phyloP scores from a whole-genome alignment of 2,888 invertebrate genomes.

The Trachelus iudaicus region DNA sequence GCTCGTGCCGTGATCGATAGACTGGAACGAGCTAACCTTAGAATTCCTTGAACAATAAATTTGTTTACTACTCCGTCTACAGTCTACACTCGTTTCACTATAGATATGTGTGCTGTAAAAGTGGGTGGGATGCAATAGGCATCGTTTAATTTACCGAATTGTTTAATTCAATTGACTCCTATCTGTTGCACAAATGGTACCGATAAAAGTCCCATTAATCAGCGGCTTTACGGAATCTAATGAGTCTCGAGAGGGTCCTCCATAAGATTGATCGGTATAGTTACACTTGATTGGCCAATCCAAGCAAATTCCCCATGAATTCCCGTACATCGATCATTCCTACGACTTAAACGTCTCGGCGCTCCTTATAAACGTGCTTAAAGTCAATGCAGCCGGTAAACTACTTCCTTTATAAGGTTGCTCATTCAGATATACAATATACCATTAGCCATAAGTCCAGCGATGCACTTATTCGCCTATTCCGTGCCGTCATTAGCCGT shows the following conservation, averaged over 20 bases:
- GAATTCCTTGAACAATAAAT: not conserved
- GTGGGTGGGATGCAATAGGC: not conserved
- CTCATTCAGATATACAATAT: not conserved
- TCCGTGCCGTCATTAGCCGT: not conserved
- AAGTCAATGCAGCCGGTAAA: not conserved
- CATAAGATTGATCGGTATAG: not conserved
- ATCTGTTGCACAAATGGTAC: not conserved
- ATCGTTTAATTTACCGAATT: not conserved
- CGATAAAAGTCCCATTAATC: not conserved
- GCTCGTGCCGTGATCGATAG: not conserved
- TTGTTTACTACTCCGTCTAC: not conserved
- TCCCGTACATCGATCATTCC: slow-evolving; percentile 10
- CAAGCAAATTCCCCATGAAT: slow-evolving; percentile 51
- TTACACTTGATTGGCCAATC: slow-evolving; percentile 47
- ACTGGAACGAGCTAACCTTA: not conserved
- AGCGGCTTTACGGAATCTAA: not conserved
- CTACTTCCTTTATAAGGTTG: slow-evolving; percentile 2
- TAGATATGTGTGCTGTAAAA: not conserved
- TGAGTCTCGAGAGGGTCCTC: not conserved
- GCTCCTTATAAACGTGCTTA: not conserved
- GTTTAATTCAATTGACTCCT: not conserved
- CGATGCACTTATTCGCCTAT: not conserved
- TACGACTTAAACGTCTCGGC: not conserved
- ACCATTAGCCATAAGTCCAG: not conserved
- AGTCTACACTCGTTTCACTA: not conserved